Base-by-base conservation (phyloP, 2,113 vertebrate species). In the Sturnus vulgaris region DNA sequence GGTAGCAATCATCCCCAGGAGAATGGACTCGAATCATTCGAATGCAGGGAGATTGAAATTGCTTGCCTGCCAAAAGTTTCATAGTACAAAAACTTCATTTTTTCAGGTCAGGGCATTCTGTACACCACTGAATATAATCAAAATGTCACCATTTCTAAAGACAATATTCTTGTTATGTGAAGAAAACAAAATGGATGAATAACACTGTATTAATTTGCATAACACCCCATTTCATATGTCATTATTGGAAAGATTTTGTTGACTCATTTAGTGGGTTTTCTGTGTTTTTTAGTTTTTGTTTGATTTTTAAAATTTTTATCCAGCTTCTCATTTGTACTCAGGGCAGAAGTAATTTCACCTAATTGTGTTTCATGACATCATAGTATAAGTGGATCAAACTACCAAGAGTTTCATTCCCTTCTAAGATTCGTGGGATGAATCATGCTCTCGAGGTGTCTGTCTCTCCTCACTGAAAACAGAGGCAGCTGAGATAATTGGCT, bases 401-500 rank as follows among this genome's bases (percentile, higher is more conserved):
- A 93, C 53, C 63, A 72, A 80, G 63, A 85, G 19, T 69, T 88
- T 76, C 49, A 72, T 37, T 18, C 21, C 7, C 14, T 89, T 88
- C 49, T 88, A 55, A 80, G 37, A 57, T 40, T 49, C 1, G 8
- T 72, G 37, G 61, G 55, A 57, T 93, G 75, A 94, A 92, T 92
- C 66, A 63, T 66, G 27, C 46, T 88, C 63, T 83, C 60, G 68
- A 70, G 35, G n/a, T 80, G 55, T 76, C 55, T 91, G 35, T 93
- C 59, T 88, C 85, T 77, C 73, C 85, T 65, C 27, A 20, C 39
- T 88, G 66, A 55, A 82, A 90, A 72, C 37, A 86, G 78, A 90
- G 46, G 55, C 39, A 90, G 50, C 63, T 86, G 90, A 80, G 55
- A 86, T 80, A 96, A 94, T 92, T 90, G 71, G 30, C 71, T 90